Evolutionary conservation across 1,140 invertebrate genomes (phyloP).

Genomic region (Chymomyza costata): DNA sequence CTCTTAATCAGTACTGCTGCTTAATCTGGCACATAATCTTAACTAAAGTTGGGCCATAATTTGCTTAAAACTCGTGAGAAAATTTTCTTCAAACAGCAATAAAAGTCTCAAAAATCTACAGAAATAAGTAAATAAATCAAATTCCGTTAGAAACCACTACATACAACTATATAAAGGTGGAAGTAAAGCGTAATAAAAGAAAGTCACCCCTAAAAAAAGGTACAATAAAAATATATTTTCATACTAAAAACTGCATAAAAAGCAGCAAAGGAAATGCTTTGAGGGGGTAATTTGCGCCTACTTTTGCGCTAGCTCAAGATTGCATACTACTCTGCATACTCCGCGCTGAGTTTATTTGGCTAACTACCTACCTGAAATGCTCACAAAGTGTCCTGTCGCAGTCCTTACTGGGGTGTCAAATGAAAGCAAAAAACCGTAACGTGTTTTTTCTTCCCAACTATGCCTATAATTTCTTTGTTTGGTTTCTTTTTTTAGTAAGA

Average conservation of each 20-base stretch:
- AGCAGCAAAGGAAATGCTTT: conserved; percentile 33
- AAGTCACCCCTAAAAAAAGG: conserved; percentile 31
- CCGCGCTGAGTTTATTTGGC: too few species aligned
- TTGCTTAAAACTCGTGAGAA: conserved; percentile 64
- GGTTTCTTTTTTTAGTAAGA: conserved; percentile 26
- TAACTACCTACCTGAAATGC: conserved; percentile 13
- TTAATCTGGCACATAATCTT: too few species aligned
- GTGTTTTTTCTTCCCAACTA: conserved; percentile 6
- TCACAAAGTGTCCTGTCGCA: conserved; percentile 35
- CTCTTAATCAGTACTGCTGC: too few species aligned
- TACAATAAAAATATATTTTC: conserved; percentile 34
- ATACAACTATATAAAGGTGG: conserved; percentile 27
- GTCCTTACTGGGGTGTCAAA: conserved; percentile 58
- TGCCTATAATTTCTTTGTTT: conserved; percentile 46
- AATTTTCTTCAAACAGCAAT: conserved; percentile 21
- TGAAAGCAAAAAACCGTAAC: conserved; percentile 56
- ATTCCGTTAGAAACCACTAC: conserved; percentile 38
- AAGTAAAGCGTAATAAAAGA: conserved; percentile 23
- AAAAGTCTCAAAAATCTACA: conserved; percentile 7
- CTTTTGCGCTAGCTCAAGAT: conserved; percentile 1
- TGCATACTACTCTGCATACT: conserved; percentile 50
- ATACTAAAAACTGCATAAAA: conserved; percentile 70
- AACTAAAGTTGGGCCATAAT: too few species aligned
- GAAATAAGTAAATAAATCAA: conserved; percentile 44
- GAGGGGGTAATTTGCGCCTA: conserved; percentile 31